Evolutionary conservation across 2,888 invertebrate species (phyloP).

Genomic region (Apodemia hepburni): DNA sequence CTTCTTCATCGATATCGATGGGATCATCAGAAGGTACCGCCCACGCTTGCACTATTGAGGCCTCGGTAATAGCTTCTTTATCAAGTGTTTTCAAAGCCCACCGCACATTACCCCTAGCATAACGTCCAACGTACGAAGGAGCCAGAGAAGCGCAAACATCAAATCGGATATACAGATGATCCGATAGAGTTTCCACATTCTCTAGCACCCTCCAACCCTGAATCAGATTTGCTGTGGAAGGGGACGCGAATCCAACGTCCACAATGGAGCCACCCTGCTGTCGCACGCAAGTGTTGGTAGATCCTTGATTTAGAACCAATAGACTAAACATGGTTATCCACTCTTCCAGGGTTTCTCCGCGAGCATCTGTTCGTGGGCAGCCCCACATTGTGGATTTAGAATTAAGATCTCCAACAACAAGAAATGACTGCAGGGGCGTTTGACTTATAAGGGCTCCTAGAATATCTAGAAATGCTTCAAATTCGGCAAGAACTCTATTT

Average conservation of each 20-base stretch:
- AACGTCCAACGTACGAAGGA: not conserved
- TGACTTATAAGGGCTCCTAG: not conserved
- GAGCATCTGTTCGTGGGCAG: conserved; percentile 19
- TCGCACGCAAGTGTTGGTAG: no score
- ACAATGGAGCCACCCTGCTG: conserved; percentile 30
- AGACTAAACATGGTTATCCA: conserved; percentile 26
- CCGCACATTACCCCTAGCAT: not conserved
- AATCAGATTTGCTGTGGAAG: not conserved
- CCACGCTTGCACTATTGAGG: conserved; percentile 9
- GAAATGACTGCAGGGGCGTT: not conserved
- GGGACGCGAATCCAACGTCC: not conserved
- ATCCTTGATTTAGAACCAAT: conserved; percentile 25
- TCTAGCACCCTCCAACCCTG: not conserved
- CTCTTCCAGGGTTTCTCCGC: conserved; percentile 24
- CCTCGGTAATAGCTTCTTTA: conserved; percentile 3
- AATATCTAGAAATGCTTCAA: not conserved
- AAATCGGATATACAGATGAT: not conserved
- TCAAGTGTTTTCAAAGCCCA: not conserved
- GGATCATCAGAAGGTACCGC: not conserved
- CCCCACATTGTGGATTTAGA: conserved; percentile 25
- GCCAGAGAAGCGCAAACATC: not conserved
- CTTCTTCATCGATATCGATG: not conserved
- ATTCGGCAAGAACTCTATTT: not conserved
- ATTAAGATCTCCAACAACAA: not conserved
- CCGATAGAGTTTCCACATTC: not conserved